A percentile compares a stretch with the other conserved stretches of the same genome.
Evolutionary conservation across 1,140 invertebrate genomes (phyloP).

Genomic region (Wiebesia pumilae): DNA sequence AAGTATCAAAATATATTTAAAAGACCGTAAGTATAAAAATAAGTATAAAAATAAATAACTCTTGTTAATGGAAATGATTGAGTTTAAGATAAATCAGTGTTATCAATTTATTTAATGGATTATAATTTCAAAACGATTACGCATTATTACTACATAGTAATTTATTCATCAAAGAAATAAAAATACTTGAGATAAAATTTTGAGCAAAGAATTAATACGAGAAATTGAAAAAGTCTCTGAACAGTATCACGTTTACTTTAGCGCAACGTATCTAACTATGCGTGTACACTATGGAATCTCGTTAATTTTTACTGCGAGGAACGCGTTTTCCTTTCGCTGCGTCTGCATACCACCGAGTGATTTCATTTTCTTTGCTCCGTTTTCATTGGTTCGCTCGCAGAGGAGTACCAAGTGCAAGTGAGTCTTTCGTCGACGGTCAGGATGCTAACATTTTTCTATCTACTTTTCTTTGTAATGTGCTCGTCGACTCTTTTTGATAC

Average conservation of each 20-base stretch:
- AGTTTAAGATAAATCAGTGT: no score
- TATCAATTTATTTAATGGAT: no score
- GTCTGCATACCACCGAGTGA: constrained; percentile 46
- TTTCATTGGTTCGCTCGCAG: constrained; percentile 33
- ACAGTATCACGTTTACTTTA: background rate
- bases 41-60: no score
- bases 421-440: background rate
- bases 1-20: no score
- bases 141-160: no score
- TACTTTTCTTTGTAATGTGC: background rate
- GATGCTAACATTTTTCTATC: background rate
- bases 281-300: constrained; percentile 37
- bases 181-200: background rate
- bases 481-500: background rate
- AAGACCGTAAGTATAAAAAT: no score
- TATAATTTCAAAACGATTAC: no score
- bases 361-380: constrained; percentile 52
- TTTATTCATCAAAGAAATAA: background rate
- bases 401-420: background rate
- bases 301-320: constrained; percentile 50
- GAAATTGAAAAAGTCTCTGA: background rate
- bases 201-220: background rate
- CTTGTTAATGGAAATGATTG: no score
- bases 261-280: background rate
- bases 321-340: constrained; percentile 62